Evolutionary conservation across 1,140 invertebrate species (phyloP).

Genomic region (Leptinotarsa defecta): DNA sequence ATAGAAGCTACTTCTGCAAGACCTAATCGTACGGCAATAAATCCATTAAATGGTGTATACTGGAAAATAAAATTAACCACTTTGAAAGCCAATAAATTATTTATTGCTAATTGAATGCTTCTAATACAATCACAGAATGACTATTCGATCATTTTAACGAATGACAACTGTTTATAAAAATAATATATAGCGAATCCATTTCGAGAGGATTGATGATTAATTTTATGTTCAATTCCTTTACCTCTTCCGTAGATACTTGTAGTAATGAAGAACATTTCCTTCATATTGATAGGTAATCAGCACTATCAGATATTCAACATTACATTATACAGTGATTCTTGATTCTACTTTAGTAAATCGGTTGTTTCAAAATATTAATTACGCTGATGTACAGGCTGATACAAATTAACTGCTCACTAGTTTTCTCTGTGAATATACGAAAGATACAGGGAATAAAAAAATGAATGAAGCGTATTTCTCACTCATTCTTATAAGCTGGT

Average conservation of each 20-base stretch:
- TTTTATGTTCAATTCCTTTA: neutral
- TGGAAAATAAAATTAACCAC: conserved; percentile 13
- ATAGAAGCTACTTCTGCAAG: conserved; percentile 7
- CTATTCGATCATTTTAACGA: conserved; percentile 9
- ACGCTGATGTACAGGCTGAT: too few species aligned
- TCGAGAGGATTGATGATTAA: neutral
- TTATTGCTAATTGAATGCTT: conserved; percentile 25
- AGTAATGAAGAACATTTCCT: neutral
- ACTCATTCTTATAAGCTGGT: too few species aligned
- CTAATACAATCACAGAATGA: conserved; percentile 11
- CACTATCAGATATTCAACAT: neutral
- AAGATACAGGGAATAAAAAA: too few species aligned
- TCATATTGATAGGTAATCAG: neutral
- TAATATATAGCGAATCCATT: conserved; percentile 9
- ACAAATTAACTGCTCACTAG: too few species aligned
- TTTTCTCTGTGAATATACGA: too few species aligned
- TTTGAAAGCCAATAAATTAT: conserved; percentile 23
- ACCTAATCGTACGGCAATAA: conserved; percentile 10
- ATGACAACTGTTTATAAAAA: conserved; percentile 12
- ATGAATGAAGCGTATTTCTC: too few species aligned
- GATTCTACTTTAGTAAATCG: too few species aligned
- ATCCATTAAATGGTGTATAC: conserved; percentile 5
- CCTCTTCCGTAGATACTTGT: neutral
- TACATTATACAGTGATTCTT: neutral
- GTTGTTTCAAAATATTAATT: too few species aligned